phyloP scores from a whole-genome alignment of 2,113 vertebrate genomes.

The Salminus brasiliensis region DNA sequence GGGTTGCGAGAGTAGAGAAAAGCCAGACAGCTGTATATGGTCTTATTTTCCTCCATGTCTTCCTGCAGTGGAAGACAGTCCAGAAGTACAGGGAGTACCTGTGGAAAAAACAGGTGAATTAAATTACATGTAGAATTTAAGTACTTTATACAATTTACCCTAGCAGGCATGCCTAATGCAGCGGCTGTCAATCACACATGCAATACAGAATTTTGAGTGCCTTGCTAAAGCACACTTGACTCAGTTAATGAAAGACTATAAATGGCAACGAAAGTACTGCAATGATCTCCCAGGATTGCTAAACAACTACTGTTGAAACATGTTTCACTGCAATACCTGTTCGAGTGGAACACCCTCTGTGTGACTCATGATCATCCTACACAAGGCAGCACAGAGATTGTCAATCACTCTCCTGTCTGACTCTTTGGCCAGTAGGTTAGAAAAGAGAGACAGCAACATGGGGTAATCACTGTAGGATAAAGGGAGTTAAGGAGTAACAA shows the following conservation, averaged over 20 bases:
- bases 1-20: conserved; percentile 79
- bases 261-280: too few relatives aligned
- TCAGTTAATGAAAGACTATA: too few relatives aligned
- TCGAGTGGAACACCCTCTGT: conserved; percentile 75
- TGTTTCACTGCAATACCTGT: conserved; percentile 76
- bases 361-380: conserved; percentile 82
- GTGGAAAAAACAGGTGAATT: not conserved
- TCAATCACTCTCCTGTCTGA: conserved; percentile 79
- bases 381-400: conserved; percentile 88
- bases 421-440: conserved; percentile 80
- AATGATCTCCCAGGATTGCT: too few relatives aligned
- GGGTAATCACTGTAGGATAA: conserved; percentile 78
- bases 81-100: conserved; percentile 85
- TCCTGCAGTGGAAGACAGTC: conserved; percentile 81
- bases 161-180: not conserved
- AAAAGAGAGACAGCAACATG: conserved; percentile 81
- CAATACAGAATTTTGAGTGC: not conserved
- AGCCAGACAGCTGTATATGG: conserved; percentile 80
- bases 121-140: not conserved
- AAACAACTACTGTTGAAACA: too few relatives aligned
- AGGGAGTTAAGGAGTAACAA: conserved; percentile 61
- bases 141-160: not conserved
- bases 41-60: conserved; percentile 87
- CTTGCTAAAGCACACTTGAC: not conserved
- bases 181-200: not conserved